Evolutionary conservation across 1,140 invertebrate genomes (phyloP).

Genomic region (Microplitis demolitor): DNA sequence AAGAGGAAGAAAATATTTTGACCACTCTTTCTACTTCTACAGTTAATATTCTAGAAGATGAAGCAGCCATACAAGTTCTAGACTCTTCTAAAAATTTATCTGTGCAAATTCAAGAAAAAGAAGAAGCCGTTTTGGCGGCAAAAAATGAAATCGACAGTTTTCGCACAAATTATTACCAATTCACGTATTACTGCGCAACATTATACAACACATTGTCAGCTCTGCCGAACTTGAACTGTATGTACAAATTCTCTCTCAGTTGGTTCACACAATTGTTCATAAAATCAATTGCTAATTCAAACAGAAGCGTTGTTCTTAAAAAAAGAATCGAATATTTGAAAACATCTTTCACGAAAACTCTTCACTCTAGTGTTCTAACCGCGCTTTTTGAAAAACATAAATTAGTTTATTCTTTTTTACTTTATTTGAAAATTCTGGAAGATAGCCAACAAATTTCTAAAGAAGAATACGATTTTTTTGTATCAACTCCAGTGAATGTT

Average conservation of each 20-base stretch:
- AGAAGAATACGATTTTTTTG: constrained; percentile 66
- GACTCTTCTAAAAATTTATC: constrained; percentile 71
- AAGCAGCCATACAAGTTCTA: constrained; percentile 70
- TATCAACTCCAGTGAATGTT: constrained; percentile 57
- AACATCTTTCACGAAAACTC: constrained; percentile 67
- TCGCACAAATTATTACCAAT: constrained; percentile 66
- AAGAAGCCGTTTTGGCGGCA: constrained; percentile 59
- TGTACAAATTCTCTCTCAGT: constrained; percentile 72
- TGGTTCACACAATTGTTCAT: constrained; percentile 74
- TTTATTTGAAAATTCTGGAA: constrained; percentile 61
- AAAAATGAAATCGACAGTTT: constrained; percentile 63
- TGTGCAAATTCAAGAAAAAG: constrained; percentile 65
- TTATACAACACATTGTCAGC: constrained; percentile 71
- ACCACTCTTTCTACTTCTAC: constrained; percentile 68
- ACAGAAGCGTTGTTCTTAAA: constrained; percentile 62
- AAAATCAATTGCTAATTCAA: constrained; percentile 69
- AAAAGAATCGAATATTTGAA: constrained; percentile 65
- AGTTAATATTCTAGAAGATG: constrained; percentile 77
- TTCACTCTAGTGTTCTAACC: constrained; percentile 70
- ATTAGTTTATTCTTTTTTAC: constrained; percentile 71
- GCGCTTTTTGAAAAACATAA: constrained; percentile 77
- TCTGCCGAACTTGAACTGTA: constrained; percentile 72
- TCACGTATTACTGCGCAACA: constrained; percentile 68
- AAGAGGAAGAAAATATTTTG: constrained; percentile 75
- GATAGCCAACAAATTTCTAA: constrained; percentile 62